Evolutionary conservation across 2,888 invertebrate species (phyloP).

Genomic region (Megalurothrips usitatus): DNA sequence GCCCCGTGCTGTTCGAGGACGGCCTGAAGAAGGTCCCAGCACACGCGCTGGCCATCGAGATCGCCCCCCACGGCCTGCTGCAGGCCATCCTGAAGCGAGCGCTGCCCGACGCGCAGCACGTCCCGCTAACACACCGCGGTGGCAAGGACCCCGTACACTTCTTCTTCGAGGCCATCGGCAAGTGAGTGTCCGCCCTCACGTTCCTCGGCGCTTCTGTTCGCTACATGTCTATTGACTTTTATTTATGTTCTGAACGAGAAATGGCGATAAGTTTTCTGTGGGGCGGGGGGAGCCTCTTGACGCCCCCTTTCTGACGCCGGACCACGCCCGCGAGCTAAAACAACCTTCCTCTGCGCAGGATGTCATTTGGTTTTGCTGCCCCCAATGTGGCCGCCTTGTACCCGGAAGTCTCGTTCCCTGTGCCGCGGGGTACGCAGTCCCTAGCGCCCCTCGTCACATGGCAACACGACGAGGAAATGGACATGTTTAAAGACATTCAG

Average conservation of each 20-base stretch:
- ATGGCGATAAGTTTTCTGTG: background rate
- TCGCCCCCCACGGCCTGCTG: slow-evolving; percentile 59
- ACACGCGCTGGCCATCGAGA: slow-evolving; percentile 56
- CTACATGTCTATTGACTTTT: no score
- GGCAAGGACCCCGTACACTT: slow-evolving; percentile 52
- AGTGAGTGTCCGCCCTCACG: slow-evolving; percentile 37
- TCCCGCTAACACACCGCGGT: slow-evolving; percentile 55
- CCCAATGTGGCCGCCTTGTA: slow-evolving; percentile 51
- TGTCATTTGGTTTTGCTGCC: slow-evolving; percentile 52
- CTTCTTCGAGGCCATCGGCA: slow-evolving; percentile 47
- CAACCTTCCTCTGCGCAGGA: slow-evolving; percentile 43
- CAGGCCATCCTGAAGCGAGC: slow-evolving; percentile 57
- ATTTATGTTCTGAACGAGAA: no score
- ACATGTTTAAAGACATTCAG: no score
- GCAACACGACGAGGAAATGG: slow-evolving; percentile 55
- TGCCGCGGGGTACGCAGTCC: slow-evolving; percentile 54
- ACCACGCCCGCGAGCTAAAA: no score
- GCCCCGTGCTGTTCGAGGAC: slow-evolving; percentile 53
- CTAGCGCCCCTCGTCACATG: slow-evolving; percentile 53
- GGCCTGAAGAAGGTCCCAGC: slow-evolving; percentile 55
- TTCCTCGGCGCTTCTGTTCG: no score
- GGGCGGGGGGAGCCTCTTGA: no score
- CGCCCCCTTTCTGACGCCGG: no score
- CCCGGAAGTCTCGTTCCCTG: slow-evolving; percentile 51
- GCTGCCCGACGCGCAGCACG: slow-evolving; percentile 50